A percentile compares a stretch with the other conserved stretches of the same genome.
Evolutionary conservation across 2,113 vertebrate genomes (phyloP).

Genomic region (Thamnophis sirtalis): DNA sequence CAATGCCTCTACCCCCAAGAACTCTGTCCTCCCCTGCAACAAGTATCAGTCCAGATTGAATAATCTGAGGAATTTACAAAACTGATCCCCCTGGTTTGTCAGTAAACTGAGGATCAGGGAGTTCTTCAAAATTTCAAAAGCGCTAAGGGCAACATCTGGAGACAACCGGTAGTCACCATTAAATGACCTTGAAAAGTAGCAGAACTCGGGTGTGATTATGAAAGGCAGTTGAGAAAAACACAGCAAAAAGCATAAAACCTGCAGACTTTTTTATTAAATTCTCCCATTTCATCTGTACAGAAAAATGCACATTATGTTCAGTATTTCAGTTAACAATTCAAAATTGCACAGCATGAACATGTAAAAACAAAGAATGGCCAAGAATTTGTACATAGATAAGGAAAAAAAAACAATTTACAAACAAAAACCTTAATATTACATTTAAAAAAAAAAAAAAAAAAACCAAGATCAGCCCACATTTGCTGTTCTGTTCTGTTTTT

Average conservation of each 20-base stretch:
- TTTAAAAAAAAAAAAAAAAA: too few relatives aligned
- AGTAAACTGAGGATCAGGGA: too few relatives aligned
- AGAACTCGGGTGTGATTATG: neutral
- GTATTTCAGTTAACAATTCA: conserved; percentile 79
- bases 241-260: conserved; percentile 79
- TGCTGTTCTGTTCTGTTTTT: conserved; percentile 1
- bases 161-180: neutral
- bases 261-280: conserved; percentile 95
- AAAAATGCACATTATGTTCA: conserved; percentile 83
- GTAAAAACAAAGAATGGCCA: conserved; percentile 69
- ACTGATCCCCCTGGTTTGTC: too few relatives aligned
- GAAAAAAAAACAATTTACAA: conserved; percentile 73
- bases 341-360: conserved; percentile 81
- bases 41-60: neutral
- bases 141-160: neutral
- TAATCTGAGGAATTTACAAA: too few relatives aligned
- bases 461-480: conserved; percentile 45
- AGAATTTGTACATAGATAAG: conserved; percentile 74
- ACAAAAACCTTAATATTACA: conserved; percentile 58
- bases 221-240: conserved; percentile 10
- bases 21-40: neutral
- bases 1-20: neutral
- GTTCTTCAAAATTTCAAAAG: neutral
- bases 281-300: conserved; percentile 91
- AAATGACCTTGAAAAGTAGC: neutral